phyloP scores from a whole-genome alignment of 2,113 vertebrate genomes.

The Donacobius atricapilla region DNA sequence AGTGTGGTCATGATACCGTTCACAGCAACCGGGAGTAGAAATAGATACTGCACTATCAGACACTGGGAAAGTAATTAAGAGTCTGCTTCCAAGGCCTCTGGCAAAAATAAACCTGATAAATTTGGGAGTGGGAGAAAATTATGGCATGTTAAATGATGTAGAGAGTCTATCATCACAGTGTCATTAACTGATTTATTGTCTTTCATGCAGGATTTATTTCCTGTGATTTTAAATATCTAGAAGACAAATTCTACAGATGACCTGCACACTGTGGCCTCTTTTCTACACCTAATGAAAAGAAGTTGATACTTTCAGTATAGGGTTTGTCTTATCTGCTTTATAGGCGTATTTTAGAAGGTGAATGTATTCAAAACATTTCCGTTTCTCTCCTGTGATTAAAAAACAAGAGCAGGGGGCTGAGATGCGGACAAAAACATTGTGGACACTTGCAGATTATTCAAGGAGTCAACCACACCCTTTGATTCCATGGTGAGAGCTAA shows the following conservation, averaged over 20 bases:
- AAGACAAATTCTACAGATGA: not conserved
- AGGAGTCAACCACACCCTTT: not conserved
- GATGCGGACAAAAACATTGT: not conserved
- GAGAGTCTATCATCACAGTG: not conserved
- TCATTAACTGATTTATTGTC: not conserved
- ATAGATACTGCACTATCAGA: not conserved
- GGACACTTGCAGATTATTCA: not conserved
- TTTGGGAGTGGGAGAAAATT: not conserved
- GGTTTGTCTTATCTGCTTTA: not conserved
- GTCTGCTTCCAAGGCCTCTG: not conserved
- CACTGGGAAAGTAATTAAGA: not conserved
- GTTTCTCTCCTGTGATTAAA: not conserved
- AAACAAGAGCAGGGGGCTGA: not conserved
- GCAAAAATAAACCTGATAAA: not conserved
- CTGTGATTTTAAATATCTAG: not conserved
- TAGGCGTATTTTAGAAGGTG: not conserved
- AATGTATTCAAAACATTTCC: not conserved
- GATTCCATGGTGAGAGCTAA: not conserved
- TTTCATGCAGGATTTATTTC: not conserved
- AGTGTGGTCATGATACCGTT: not conserved
- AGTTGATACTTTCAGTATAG: not conserved
- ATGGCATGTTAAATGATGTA: not conserved
- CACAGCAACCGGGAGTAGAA: not conserved
- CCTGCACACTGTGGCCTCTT: not conserved
- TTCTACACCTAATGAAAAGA: not conserved